Base-by-base conservation (phyloP, 2,888 invertebrate species). In the Mythimna ferrago region DNA sequence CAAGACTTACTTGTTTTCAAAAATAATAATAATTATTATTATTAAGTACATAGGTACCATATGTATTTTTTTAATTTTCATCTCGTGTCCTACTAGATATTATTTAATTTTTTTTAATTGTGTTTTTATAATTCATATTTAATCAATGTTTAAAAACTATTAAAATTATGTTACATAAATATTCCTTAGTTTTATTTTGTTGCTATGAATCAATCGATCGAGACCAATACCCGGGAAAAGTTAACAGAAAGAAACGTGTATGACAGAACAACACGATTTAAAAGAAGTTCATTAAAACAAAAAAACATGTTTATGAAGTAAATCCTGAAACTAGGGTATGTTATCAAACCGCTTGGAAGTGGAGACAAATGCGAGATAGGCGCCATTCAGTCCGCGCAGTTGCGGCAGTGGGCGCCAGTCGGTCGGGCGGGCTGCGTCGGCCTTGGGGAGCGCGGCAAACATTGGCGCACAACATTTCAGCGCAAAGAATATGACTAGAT, bases 371-470 rank as follows among this genome's bases (percentile, higher is more conserved):
- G 51, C n/a, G 51, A 16, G 32, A 1, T 9, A 41, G 61, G 61
- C 61, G 61, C 61, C 61, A 61, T 6, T 16, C 61, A 61, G 61
- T 41, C 61, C 61, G 61, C 61, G 61, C 61, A 61, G 21, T 16
- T 41, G 41, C 61, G 61, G 61, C 61, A 41, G 61, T 61, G 2
- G 61, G 61, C 61, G 61, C 61, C 61, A 21, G 61, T 21, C 61
- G 1, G 61, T 38, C 38, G 60, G 26, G 11, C 41, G n/a, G 38
- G 61, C 21, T 6, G 21, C 21, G 21, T 41, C 41, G 21, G 7
- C 21, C 14, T 7, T 21, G 61, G 7, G 16, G 7, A n/a, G 21
- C 61, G 21, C 21, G 7, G 32, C 6, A 2, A 7, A 57, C 19
- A 32, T 6, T 6, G 6, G n/a, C 60, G 38, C 60, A 41, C 38